phyloP scores from a whole-genome alignment of 2,797 vertebrate species.

The Morelia viridis region DNA sequence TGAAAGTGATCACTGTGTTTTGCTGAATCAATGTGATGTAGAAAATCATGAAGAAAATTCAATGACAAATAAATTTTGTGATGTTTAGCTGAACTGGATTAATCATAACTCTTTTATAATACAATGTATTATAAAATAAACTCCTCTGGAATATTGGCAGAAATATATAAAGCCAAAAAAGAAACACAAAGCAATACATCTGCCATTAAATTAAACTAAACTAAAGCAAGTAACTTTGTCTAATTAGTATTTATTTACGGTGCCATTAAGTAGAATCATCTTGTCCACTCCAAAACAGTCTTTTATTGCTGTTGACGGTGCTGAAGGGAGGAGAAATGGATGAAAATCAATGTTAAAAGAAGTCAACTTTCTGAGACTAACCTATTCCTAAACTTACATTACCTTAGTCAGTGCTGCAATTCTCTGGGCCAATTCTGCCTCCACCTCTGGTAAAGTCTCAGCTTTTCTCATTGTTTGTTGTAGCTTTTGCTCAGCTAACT shows the following conservation, averaged over 20 bases:
- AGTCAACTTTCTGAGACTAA: not conserved
- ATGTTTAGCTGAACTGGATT: conserved; percentile 21
- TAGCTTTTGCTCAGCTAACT: conserved; percentile 96
- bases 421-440: conserved; percentile 96
- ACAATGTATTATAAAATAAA: conserved; percentile 37
- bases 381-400: conserved; percentile 47
- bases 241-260: conserved; percentile 34
- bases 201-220: conserved; percentile 23
- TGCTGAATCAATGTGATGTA: conserved; percentile 7
- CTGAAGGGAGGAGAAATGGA: conserved; percentile 29
- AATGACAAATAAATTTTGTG: conserved; percentile 29
- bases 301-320: conserved; percentile 1
- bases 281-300: conserved; percentile 19
- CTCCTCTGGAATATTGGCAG: conserved; percentile 6
- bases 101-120: conserved; percentile 18
- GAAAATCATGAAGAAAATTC: conserved; percentile 44
- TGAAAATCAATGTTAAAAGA: conserved; percentile 20
- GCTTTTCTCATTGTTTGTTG: conserved; percentile 99
- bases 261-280: conserved; percentile 32
- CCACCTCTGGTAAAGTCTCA: conserved; percentile 96
- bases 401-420: conserved; percentile 99
- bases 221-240: conserved; percentile 25
- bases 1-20: conserved; percentile 28
- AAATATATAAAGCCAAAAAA: not conserved
- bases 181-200: conserved; percentile 29